Conservation (phyloP, 1,140 invertebrate species). For the Orchestia grillus region DNA sequence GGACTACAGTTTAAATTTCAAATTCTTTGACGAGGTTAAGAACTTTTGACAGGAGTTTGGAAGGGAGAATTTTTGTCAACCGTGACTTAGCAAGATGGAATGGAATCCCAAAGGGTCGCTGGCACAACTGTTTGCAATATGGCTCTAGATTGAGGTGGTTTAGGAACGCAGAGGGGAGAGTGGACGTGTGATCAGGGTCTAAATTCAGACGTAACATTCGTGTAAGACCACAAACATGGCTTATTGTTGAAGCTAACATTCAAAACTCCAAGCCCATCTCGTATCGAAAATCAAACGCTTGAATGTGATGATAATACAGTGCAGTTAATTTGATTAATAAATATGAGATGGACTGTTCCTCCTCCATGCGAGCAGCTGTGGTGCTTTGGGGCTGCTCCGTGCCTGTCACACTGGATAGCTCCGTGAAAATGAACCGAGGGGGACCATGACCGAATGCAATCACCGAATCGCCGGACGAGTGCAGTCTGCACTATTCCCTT, state of each 20-base stretch:
- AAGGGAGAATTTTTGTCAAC: not conserved
- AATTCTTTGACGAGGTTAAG: not conserved
- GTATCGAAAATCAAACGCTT: not conserved
- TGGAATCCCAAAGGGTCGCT: conserved; percentile 37
- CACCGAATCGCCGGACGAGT: conserved; percentile 30
- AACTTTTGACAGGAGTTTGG: conserved; percentile 4
- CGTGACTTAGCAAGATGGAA: conserved; percentile 7
- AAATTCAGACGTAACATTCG: not conserved
- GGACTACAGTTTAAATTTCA: conserved; percentile 11
- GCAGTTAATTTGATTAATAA: not conserved
- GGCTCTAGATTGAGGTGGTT: conserved; percentile 50
- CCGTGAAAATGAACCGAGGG: conserved; percentile 50
- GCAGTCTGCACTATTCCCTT: not conserved
- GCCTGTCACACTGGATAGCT: conserved; percentile 51
- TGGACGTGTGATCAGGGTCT: conserved; percentile 22
- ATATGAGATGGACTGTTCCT: not conserved
- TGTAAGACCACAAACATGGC: not conserved
- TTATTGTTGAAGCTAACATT: not conserved
- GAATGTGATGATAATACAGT: not conserved
- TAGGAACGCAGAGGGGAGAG: conserved; percentile 27
- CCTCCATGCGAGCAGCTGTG: conserved; percentile 1
- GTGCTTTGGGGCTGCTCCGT: not conserved
- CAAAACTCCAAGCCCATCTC: not conserved
- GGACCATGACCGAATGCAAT: conserved; percentile 47
- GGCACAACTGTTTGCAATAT: conserved; percentile 56